A percentile compares a stretch with the other conserved stretches of the same genome.
Evolutionary conservation across 2,797 vertebrate species (phyloP).

Genomic region (Aselliscus stoliczkanus): DNA sequence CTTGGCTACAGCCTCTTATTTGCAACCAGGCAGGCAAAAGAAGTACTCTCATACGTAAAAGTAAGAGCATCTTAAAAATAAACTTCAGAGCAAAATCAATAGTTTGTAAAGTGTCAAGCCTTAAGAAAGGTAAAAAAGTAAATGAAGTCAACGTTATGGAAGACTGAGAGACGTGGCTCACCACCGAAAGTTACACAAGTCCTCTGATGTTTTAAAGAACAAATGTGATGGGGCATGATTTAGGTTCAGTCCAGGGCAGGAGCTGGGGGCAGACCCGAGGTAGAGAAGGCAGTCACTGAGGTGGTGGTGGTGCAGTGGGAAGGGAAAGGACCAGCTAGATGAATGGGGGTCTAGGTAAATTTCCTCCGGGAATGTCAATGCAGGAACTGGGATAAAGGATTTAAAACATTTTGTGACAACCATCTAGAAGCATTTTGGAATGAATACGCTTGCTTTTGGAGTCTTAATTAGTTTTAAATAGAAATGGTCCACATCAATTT

Average conservation of each 20-base stretch:
- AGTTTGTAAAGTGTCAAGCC: not conserved
- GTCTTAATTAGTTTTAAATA: not conserved
- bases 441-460: not conserved
- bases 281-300: not conserved
- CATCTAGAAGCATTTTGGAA: not conserved
- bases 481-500: not conserved
- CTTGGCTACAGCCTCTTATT: not conserved
- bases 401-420: not conserved
- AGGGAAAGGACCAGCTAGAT: not conserved
- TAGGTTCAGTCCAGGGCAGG: not conserved
- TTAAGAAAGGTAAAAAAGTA: not conserved
- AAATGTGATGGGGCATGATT: not conserved
- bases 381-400: not conserved
- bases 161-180: not conserved
- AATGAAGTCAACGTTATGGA: not conserved
- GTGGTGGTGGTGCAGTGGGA: not conserved
- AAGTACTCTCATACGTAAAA: not conserved
- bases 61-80: slow-evolving; percentile 12
- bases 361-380: not conserved
- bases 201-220: not conserved
- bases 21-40: not conserved
- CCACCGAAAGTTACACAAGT: not conserved
- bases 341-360: not conserved
- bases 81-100: not conserved
- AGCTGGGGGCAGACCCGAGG: not conserved